Evolutionary conservation across 2,113 vertebrate species (phyloP), one percentile per base, ranked within the genome.

Genomic region (Thamnophis sirtalis): DNA sequence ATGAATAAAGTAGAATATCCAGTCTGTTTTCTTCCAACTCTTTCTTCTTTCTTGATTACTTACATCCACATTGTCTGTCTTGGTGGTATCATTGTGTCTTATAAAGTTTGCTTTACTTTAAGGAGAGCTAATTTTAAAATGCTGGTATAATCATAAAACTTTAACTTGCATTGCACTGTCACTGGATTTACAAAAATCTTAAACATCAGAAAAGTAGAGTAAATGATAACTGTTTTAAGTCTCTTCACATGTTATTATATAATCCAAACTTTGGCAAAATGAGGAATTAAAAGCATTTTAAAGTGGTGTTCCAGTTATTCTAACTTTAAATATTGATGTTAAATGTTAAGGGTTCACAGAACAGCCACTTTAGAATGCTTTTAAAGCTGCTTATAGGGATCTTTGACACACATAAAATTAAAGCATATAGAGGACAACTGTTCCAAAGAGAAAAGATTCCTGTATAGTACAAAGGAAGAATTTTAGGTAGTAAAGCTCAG

Each of bases 401-500:
- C 2, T 19, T 58, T 58, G 86, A 84, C 0, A 48, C 56, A 85
- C 0, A 49, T 60, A 92, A 94, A 85, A 0, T 7, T 86, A 89
- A 92, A 91, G 3, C 8, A 89, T 0, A 90, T 9, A 21, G 88
- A 17, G 8, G 89, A 58, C 55, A 92, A 53, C 24, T 11, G 19
- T 38, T 93, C 3, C 93, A 93, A n/a, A 22, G 88, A n/a, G 93
- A 95, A 93, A 3, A n/a, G 26, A n/a, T 87, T 43, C 94, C 55
- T 17, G 5, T 51, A 80, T 93, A 55, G 9, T 53, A 6, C 92
- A 92, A 88, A 56, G 87, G 49, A 87, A 93, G 56, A 86, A 60
- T 84, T 49, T 87, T 68, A 97, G 94, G 95, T 93, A 89, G 92
- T 43, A 94, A 89, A 56, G 43, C 43, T 92, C 51, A 0, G 6